Base-by-base conservation (phyloP, 2,888 invertebrate genomes). In the Pristionchus exspectatus region DNA sequence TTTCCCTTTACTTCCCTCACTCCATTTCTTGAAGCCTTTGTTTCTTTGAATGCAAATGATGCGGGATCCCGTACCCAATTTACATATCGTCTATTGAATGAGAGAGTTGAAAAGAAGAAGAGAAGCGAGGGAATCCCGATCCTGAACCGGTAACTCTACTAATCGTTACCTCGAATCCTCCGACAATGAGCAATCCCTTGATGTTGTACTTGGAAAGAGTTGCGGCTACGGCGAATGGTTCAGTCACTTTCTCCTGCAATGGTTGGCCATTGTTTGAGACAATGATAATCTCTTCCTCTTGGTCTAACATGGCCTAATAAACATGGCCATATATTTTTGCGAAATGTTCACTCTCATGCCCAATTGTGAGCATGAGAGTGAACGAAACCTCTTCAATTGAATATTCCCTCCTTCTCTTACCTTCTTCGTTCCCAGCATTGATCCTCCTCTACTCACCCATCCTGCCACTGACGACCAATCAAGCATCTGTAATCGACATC, bases 371-470 rank as follows among this genome's bases (percentile, higher is more conserved):
- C n/a, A n/a, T n/a, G n/a, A n/a, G n/a, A n/a, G n/a, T n/a, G n/a
- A n/a, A n/a, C n/a, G n/a, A n/a, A n/a, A n/a, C n/a, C n/a, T 50
- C 44, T 50, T 50, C 38, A 5, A 33, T 14, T 54, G n/a, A 16
- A 33, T 33, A 4, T 16, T 24, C 38, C 33, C 77, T 7, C 16
- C 12, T 5, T 24, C 24, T 21, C 77, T 77, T 50, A 87, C 89
- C 56, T 83, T 83, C 85, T 69, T 87, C 56, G 91, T 90, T 77
- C 91, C 92, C 50, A 92, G 72, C 77, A 90, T 54, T 24, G 90
- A 90, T 16, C 92, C 92, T 16, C 91, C 91, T 21, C 66, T 54
- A 24, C 90, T 90, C 33, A 91, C 90, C 92, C 92, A 92, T 72
- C 92, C 92, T 56, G 90, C 89, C 27, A 92, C 92, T 18, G 87